Base-by-base conservation (phyloP, 2,113 vertebrate species). In the Scartelaos histophorus region DNA sequence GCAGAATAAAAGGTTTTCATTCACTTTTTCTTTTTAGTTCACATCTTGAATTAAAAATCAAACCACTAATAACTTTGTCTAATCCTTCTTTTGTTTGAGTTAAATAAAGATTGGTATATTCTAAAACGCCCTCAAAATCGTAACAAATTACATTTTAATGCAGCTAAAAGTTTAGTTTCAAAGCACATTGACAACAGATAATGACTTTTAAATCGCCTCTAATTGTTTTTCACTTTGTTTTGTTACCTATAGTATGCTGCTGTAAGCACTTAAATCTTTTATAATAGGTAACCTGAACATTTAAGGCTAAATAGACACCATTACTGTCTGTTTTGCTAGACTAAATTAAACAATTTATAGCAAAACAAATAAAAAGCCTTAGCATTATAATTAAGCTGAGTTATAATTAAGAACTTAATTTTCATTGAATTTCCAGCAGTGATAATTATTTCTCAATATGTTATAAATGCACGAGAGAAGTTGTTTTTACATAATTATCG, bases 151-250 rank as follows among this genome's bases (percentile, higher is more conserved):
- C 3, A 16, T 22, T 34, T 64, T 38, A 64, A 38, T 64, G 10
- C 16, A 16, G 22, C 7, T 34, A 19, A 64, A 21, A 5, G 7
- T 9, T 64, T 64, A n/a, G 61, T 43, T 64, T 66, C 21, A 66
- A 22, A 66, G 47, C 61, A 64, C 16, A 64, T 35, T n/a, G 60
- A 38, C 17, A 66, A 46, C n/a, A 15, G 2, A 43, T 43, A 22
- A 47, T n/a, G 64, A 45, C 35, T 22, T 10, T 46, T 29, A 51
- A 38, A 46, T 45, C 64, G 15, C 21, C 38, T 17, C 38, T 67
- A 16, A 24, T 25, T 51, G 53, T 17, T 25, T 29, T 15, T 3
- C 71, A 38, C 38, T 75, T 15, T 66, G 74, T 58, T 10, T 66
- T 43, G 58, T 74, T 80, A 43, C 21, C 35, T 12, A 56, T 21